These are phyloP conservation scores for Cydia fagiglandana DNA, from an alignment of 1,140 invertebrate genomes.

Conservation along the genomic window DNA sequence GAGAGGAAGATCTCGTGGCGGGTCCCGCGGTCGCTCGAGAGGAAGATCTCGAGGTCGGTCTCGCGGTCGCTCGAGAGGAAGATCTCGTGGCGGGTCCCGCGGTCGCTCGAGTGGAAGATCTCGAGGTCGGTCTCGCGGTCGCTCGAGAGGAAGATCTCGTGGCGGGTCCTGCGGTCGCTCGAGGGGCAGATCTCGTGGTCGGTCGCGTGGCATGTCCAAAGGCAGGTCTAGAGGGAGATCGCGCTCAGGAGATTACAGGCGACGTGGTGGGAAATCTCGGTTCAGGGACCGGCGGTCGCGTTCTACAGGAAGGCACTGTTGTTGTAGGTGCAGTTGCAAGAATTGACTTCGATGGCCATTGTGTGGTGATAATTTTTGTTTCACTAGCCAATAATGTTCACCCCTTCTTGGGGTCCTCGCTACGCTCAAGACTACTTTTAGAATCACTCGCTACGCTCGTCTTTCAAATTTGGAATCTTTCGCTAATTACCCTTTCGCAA, in stretches of 20 bases:
- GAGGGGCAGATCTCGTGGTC: neutral
- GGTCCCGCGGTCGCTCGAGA: neutral
- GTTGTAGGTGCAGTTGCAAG: neutral
- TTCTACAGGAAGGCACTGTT: neutral
- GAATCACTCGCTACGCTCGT: no score
- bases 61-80: neutral
- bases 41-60: slow-evolving; percentile 15
- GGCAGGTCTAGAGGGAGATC: neutral
- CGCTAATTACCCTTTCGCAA: no score
- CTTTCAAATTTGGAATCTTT: no score
- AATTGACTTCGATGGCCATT: neutral
- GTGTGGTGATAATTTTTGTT: no score
- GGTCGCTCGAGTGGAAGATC: neutral
- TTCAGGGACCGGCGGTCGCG: neutral
- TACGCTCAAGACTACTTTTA: no score
- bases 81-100: no score
- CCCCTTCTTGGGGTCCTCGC: no score
- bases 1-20: neutral
- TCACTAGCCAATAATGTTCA: no score
- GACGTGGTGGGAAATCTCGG: neutral
- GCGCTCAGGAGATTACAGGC: neutral
- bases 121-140: neutral
- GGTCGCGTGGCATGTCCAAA: neutral
- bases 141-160: slow-evolving; percentile 19
- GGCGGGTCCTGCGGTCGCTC: neutral